Conservation (phyloP, 2,113 vertebrate species). For the Ochotona princeps region DNA sequence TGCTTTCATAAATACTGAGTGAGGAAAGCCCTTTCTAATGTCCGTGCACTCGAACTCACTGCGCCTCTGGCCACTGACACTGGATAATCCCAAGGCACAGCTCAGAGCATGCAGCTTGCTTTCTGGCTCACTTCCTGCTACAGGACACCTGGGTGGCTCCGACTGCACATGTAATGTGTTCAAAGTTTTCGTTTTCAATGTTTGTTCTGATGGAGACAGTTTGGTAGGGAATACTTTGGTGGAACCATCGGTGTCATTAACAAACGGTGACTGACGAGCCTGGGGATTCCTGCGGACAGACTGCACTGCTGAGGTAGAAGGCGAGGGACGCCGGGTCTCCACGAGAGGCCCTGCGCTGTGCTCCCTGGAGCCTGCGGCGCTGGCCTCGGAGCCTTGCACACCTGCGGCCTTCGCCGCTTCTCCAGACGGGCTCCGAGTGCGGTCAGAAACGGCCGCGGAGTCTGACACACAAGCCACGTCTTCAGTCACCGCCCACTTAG, state of each 20-base stretch:
- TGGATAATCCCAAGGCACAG: neutral
- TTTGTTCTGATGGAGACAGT: conserved; percentile 10
- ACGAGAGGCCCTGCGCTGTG: neutral
- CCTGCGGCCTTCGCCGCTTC: conserved; percentile 29
- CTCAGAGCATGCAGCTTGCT: neutral
- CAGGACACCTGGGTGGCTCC: neutral
- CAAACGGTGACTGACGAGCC: neutral
- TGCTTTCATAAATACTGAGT: conserved; percentile 49
- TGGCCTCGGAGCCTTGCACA: neutral
- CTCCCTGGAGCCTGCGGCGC: neutral
- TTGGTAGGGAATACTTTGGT: fast-evolving
- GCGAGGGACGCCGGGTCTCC: neutral
- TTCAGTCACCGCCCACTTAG: neutral
- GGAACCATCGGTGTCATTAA: neutral
- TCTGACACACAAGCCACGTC: conserved; percentile 32
- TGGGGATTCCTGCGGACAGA: neutral
- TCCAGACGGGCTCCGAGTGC: conserved; percentile 14
- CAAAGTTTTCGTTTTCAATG: neutral
- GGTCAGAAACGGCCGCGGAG: neutral
- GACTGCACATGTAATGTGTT: neutral
- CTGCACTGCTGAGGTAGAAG: neutral
- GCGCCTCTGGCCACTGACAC: neutral
- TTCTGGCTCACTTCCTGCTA: neutral
- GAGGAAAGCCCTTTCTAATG: neutral
- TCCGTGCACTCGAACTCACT: neutral